Evolutionary conservation across 1,140 invertebrate genomes (phyloP), one percentile per base, ranked within the genome.

Genomic region (Vollenhovia emeryi): DNA sequence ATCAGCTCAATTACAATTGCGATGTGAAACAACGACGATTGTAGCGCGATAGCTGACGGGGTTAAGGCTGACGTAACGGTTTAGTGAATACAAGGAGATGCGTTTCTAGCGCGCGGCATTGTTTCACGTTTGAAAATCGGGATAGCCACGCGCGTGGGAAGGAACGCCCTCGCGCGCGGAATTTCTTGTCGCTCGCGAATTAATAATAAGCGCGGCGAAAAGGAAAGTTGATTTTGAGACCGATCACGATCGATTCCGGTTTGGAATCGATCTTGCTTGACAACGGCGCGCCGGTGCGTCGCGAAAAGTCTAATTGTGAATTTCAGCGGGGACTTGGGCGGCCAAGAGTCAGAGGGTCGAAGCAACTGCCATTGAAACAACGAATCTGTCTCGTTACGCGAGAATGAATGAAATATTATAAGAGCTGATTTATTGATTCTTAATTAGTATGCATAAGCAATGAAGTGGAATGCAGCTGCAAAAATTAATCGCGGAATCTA

Each of bases 51-150:
- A 36, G 21, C 59, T 68, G 76, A 80, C 18, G 78, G 64, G 64
- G 48, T 80, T 69, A 80, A 69, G 78, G 78, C 40, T 45, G 66
- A 43, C 24, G 64, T 55, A 66, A 43, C 50, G 50, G 27, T 82
- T 73, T 24, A 24, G 13, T 66, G 60, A 52, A 27, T 50, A 50
- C 64, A 30, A 69, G 64, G 50, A 55, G 50, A 69, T 66, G 45
- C 33, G 24, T 55, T 57, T 62, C 24, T 45, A 62, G 40, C 74
- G 40, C 36, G 9, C 4, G 30, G 52, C 66, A 73, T 82, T 73
- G 50, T 73, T 59, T 9, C 13, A 43, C 33, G 18, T 69, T 24
- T 43, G 50, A 69, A n/a, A 40, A 71, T 40, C 13, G 36, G 9
- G 55, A 45, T 57, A 80, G 8, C 4, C 62, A 9, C n/a, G 52